Evolutionary conservation across 1,140 invertebrate species (phyloP).

Genomic region (Sitophilus oryzae): DNA sequence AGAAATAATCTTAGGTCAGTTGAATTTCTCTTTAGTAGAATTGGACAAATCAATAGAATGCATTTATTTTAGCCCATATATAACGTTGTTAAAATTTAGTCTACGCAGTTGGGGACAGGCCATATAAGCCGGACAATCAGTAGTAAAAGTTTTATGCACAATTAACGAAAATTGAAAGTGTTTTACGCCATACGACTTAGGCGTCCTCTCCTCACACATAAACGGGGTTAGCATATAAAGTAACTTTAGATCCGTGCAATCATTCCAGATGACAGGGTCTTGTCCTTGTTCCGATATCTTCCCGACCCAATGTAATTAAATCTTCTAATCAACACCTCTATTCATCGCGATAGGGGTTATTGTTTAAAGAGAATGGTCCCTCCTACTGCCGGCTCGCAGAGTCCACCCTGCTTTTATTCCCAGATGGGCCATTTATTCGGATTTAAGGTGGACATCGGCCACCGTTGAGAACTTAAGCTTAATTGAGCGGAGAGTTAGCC

Average conservation of each 20-base stretch:
- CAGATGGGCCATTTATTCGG: constrained; percentile 42
- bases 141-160: not conserved
- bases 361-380: constrained; percentile 30
- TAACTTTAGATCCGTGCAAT: constrained; percentile 18
- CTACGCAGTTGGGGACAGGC: not conserved
- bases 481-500: constrained; percentile 37
- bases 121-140: not conserved
- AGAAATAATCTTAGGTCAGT: too few relatives aligned
- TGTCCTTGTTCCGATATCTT: constrained; percentile 33
- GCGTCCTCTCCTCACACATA: constrained; percentile 12
- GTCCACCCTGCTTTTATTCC: constrained; percentile 34
- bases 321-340: constrained; percentile 44
- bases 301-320: constrained; percentile 40
- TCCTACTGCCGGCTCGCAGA: constrained; percentile 27
- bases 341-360: constrained; percentile 39
- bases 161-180: not conserved
- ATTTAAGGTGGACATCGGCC: constrained; percentile 41
- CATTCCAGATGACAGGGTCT: constrained; percentile 27
- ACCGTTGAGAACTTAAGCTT: constrained; percentile 33
- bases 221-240: constrained; percentile 23
- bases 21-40: too few relatives aligned
- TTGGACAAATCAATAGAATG: too few relatives aligned
- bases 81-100: too few relatives aligned
- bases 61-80: too few relatives aligned
- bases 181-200: not conserved